phyloP scores from a whole-genome alignment of 2,797 vertebrate species.

The Sebastes cheni region DNA sequence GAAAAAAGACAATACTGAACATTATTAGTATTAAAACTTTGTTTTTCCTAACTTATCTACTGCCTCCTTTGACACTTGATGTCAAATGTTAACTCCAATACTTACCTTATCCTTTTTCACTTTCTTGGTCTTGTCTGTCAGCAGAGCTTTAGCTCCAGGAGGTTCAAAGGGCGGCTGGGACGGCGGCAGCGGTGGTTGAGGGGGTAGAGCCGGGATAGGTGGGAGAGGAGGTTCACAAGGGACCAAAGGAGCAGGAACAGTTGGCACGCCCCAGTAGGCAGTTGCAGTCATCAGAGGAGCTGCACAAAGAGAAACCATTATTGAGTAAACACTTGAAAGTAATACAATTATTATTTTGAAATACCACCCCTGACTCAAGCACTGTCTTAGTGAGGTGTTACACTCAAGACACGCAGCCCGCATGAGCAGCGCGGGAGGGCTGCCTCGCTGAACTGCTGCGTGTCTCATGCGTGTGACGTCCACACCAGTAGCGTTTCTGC shows the following conservation, averaged over 20 bases:
- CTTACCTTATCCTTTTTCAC: slow-evolving; percentile 91
- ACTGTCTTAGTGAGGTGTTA: neutral
- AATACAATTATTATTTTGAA: neutral
- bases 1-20: neutral
- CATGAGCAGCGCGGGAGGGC: too few species aligned
- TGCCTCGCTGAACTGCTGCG: too few species aligned
- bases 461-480: too few species aligned
- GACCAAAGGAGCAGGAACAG: slow-evolving; percentile 77
- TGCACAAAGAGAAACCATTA: slow-evolving; percentile 28
- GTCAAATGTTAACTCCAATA: neutral
- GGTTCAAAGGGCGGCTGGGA: slow-evolving; percentile 73
- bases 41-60: neutral
- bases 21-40: neutral
- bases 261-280: slow-evolving; percentile 85
- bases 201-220: slow-evolving; percentile 63
- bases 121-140: slow-evolving; percentile 89
- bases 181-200: slow-evolving; percentile 80
- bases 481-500: too few species aligned
- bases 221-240: slow-evolving; percentile 83
- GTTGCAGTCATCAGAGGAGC: slow-evolving; percentile 73
- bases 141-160: slow-evolving; percentile 71
- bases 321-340: neutral
- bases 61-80: neutral
- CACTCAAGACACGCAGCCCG: too few species aligned
- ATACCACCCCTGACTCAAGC: neutral